Evolutionary conservation across 92 coral and sea anemone species (phyloP).

Genomic region (Virgularia gustaviana): DNA sequence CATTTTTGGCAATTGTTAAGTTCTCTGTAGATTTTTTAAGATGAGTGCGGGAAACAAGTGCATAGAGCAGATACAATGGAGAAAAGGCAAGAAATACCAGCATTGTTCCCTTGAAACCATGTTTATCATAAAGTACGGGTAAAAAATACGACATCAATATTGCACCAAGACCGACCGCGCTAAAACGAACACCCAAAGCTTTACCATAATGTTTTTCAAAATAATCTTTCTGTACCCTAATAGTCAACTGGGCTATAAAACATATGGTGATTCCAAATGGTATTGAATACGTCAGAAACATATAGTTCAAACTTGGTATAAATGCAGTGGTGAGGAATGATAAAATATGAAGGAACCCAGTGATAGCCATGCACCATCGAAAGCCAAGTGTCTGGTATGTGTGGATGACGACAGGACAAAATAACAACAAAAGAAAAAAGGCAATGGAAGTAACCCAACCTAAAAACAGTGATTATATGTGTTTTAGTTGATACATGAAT

Average conservation of each 20-base stretch:
- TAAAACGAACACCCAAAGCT: constrained; percentile 17
- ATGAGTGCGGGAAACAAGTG: not conserved
- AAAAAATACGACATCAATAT: not conserved
- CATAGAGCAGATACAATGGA: not conserved
- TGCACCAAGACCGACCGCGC: not conserved
- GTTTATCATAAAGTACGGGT: not conserved
- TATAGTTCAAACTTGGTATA: not conserved
- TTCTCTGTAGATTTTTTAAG: no score
- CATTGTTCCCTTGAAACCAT: constrained; percentile 12
- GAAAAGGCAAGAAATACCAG: not conserved
- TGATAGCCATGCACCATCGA: not conserved
- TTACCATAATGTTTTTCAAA: constrained; percentile 3
- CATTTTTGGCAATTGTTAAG: not conserved
- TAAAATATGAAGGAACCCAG: not conserved
- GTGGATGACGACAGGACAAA: constrained; percentile 7
- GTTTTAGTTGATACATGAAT: no score
- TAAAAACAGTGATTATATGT: no score
- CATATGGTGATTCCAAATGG: constrained; percentile 4
- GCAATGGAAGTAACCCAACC: constrained; percentile 22
- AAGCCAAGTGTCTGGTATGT: constrained; percentile 11
- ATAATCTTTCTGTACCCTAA: not conserved
- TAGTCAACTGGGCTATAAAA: constrained; percentile 10
- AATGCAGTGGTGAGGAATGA: constrained; percentile 10
- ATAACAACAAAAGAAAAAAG: not conserved
- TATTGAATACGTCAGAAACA: constrained; percentile 6